A percentile compares a stretch with the other conserved stretches of the same genome.
These are phyloP conservation scores for Indicator indicator DNA, from an alignment of 2,113 vertebrate genomes.

Conservation along the genomic window DNA sequence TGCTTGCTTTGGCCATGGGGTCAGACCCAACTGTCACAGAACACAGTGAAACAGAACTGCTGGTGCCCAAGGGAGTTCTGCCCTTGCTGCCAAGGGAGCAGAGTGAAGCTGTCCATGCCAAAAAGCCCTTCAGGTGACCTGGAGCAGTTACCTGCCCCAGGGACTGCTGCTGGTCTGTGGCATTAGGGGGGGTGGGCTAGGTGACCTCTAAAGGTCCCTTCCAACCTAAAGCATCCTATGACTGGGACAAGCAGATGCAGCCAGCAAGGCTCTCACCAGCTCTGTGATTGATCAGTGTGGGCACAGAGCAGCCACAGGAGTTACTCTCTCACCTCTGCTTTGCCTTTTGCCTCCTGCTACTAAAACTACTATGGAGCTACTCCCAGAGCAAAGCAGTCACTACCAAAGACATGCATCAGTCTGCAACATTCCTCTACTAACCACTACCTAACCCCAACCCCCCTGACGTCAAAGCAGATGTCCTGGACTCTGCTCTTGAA, in stretches of 20 bases:
- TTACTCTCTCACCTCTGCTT: background rate
- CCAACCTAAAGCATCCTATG: no score
- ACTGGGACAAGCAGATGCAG: background rate
- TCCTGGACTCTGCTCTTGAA: background rate
- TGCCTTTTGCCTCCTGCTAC: background rate
- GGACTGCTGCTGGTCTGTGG: background rate
- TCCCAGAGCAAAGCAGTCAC: conserved; percentile 26
- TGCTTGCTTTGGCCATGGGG: background rate
- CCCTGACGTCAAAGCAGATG: background rate
- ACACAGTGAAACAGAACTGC: fast-evolving
- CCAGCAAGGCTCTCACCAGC: background rate
- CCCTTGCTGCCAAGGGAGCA: background rate
- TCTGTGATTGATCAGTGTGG: fast-evolving
- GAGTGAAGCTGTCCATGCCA: fast-evolving
- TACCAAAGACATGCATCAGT: conserved; percentile 34
- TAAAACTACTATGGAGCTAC: conserved; percentile 37
- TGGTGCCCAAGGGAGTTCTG: background rate
- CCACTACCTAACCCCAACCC: background rate
- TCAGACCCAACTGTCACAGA: background rate
- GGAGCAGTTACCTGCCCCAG: background rate
- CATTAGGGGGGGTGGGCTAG: background rate
- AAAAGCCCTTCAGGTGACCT: background rate
- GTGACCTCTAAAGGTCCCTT: no score
- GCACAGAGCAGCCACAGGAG: fast-evolving
- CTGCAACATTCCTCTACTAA: conserved; percentile 2